phyloP scores from a whole-genome alignment of 2,888 invertebrate genomes.

The Timema cristinae region DNA sequence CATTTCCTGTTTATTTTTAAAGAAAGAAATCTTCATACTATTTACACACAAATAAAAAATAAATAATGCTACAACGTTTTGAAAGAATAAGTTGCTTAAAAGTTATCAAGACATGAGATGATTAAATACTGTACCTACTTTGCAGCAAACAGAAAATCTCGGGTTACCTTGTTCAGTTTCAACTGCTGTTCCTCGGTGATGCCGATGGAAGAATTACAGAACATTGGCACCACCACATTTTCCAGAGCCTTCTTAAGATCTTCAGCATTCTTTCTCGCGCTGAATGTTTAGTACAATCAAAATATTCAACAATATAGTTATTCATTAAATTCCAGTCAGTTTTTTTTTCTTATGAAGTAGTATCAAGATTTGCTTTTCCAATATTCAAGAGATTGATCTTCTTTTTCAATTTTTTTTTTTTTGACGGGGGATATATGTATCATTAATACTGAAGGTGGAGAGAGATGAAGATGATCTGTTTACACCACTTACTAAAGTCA shows the following conservation, averaged over 20 bases:
- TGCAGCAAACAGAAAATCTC: background rate
- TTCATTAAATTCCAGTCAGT: conserved; percentile 13
- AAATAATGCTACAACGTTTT: too few species aligned
- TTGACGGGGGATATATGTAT: too few species aligned
- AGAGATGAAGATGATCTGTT: too few species aligned
- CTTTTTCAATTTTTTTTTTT: too few species aligned
- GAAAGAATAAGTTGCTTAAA: too few species aligned
- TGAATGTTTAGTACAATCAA: conserved; percentile 48
- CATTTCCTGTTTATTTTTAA: too few species aligned
- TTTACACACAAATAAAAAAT: too few species aligned
- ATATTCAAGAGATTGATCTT: background rate
- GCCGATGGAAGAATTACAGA: conserved; percentile 79
- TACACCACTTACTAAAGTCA: too few species aligned
- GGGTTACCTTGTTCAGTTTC: conserved; percentile 76
- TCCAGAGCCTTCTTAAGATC: conserved; percentile 91
- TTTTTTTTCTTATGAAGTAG: conserved; percentile 14
- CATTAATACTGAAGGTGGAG: too few species aligned
- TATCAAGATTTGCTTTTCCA: conserved; percentile 15
- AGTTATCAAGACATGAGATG: too few species aligned
- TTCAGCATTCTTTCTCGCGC: conserved; percentile 92
- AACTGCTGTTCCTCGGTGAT: conserved; percentile 78
- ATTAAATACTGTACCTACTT: conserved; percentile 7
- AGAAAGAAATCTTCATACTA: too few species aligned
- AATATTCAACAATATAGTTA: conserved; percentile 23
- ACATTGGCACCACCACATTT: conserved; percentile 95